Evolutionary conservation across 2,888 invertebrate genomes (phyloP).

Genomic region (Bugula neritina): DNA sequence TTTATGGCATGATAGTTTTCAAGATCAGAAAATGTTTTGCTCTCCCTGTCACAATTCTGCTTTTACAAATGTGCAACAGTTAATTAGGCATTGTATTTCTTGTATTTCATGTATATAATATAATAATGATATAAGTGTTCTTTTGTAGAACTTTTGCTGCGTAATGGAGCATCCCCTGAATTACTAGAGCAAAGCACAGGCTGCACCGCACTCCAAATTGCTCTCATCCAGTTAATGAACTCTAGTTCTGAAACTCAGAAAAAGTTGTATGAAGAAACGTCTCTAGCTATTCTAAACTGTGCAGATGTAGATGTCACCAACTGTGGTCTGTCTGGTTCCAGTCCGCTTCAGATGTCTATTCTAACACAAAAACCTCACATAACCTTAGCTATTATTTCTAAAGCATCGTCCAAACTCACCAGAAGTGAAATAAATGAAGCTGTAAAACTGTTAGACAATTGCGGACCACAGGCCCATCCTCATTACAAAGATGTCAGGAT

Average conservation of each 20-base stretch:
- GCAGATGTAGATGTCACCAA: neutral
- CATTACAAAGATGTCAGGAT: too few relatives aligned
- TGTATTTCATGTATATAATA: too few relatives aligned
- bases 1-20: too few relatives aligned
- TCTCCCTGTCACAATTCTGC: too few relatives aligned
- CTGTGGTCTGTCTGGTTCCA: neutral
- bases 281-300: neutral
- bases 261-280: neutral
- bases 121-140: too few relatives aligned
- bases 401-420: neutral
- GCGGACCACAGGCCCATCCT: neutral
- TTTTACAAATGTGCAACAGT: too few relatives aligned
- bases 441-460: neutral
- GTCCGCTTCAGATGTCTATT: neutral
- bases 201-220: neutral
- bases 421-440: neutral
- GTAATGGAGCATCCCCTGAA: slow-evolving; percentile 10
- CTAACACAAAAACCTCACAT: neutral
- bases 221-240: neutral
- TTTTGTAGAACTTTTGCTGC: neutral
- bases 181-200: neutral
- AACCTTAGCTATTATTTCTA: neutral
- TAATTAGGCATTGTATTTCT: too few relatives aligned
- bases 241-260: neutral
- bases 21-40: too few relatives aligned